These are phyloP conservation scores for Balanococcus diminutus DNA, from an alignment of 2,888 invertebrate species.

Conservation along the genomic window DNA sequence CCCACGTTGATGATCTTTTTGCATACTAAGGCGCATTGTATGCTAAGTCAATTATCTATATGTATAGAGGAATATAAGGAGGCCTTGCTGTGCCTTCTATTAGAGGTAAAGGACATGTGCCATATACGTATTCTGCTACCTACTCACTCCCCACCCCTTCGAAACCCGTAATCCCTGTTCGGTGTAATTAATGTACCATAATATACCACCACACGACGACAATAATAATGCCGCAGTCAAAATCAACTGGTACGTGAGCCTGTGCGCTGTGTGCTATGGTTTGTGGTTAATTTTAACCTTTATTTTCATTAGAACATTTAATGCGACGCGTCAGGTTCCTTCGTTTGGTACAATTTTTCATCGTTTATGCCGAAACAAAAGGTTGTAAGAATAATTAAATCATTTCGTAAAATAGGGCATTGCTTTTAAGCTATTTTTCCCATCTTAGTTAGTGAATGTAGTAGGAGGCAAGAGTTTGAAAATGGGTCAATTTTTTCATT, in stretches of 20 bases:
- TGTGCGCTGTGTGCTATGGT: neutral
- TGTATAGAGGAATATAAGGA: neutral
- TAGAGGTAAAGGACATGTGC: neutral
- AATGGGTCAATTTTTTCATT: no score
- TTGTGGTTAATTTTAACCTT: conserved; percentile 9
- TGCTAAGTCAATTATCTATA: neutral
- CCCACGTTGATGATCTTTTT: neutral
- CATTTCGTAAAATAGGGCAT: neutral
- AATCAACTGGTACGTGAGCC: neutral
- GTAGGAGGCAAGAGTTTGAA: no score
- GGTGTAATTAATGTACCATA: conserved; percentile 8
- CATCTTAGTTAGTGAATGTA: no score
- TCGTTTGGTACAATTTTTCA: neutral
- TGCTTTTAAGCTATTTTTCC: neutral
- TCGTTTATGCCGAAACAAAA: neutral
- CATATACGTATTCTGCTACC: neutral
- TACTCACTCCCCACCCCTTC: neutral
- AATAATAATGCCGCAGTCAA: neutral
- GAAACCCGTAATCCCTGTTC: neutral
- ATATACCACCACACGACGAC: conserved; percentile 18
- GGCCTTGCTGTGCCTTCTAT: neutral
- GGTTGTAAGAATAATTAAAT: neutral
- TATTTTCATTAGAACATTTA: neutral
- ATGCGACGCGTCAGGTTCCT: neutral
- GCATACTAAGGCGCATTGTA: neutral